Evolutionary conservation across 2,797 vertebrate genomes (phyloP).

Genomic region (Eptatretus atami): DNA sequence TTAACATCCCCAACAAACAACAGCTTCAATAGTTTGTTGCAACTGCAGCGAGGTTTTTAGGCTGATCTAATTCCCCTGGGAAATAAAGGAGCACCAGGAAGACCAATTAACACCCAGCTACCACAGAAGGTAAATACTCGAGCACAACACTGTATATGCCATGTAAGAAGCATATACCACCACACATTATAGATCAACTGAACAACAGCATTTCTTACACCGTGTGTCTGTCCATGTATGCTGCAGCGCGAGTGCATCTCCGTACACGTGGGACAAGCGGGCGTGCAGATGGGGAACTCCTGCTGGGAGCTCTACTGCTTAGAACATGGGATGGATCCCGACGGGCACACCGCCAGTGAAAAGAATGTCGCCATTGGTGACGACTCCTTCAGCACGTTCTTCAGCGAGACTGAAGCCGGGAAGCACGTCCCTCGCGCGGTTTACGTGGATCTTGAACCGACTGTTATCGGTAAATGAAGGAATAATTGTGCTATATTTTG

Average conservation of each 20-base stretch:
- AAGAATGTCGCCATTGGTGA: not conserved
- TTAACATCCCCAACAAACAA: too few species aligned
- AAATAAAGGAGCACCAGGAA: too few species aligned
- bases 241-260: constrained; percentile 4
- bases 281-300: constrained; percentile 5
- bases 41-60: too few species aligned
- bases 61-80: too few species aligned
- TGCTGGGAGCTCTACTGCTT: constrained; percentile 4
- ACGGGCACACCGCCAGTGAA: not conserved
- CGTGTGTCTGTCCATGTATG: too few species aligned
- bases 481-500: not conserved
- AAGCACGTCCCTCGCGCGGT: constrained; percentile 1
- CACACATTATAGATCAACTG: too few species aligned
- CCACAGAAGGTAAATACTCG: too few species aligned
- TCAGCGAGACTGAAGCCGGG: constrained; percentile 2
- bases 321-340: not conserved
- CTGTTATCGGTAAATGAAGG: not conserved
- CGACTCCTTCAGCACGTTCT: constrained; percentile 5
- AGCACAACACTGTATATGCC: too few species aligned
- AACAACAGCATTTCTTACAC: too few species aligned
- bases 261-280: not conserved
- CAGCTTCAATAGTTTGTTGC: too few species aligned
- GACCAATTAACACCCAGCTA: too few species aligned
- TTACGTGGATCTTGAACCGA: not conserved
- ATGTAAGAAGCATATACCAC: too few species aligned